phyloP scores from a whole-genome alignment of 2,113 vertebrate genomes.

The Rana temporaria region DNA sequence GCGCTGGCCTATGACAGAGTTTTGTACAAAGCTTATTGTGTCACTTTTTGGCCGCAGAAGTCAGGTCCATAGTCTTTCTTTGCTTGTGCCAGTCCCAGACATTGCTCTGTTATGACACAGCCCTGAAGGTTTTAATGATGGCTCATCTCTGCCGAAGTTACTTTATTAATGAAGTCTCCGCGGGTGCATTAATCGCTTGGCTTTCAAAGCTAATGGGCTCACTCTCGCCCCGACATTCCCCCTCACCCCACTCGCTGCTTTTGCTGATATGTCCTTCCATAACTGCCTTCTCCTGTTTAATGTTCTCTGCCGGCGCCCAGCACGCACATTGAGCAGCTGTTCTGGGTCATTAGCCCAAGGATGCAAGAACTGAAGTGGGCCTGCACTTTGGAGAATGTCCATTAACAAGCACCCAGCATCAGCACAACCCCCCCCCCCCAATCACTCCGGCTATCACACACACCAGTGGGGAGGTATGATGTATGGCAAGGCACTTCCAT shows the following conservation, averaged over 20 bases:
- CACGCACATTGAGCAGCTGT: conserved; percentile 60
- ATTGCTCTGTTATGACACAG: conserved; percentile 38
- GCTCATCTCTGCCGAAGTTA: conserved; percentile 44
- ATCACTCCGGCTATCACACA: conserved; percentile 39
- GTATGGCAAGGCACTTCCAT: conserved; percentile 43
- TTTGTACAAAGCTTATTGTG: background rate
- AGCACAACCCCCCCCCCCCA: conserved; percentile 29
- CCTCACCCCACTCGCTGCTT: conserved; percentile 25
- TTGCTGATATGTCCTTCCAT: conserved; percentile 39
- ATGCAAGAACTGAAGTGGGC: conserved; percentile 61
- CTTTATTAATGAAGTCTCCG: conserved; percentile 51
- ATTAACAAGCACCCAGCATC: conserved; percentile 51
- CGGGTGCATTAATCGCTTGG: conserved; percentile 47
- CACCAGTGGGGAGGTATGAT: conserved; percentile 49
- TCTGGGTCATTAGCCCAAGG: conserved; percentile 79
- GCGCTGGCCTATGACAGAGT: conserved; percentile 2
- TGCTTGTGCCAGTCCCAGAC: conserved; percentile 21
- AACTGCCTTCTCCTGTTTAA: conserved; percentile 52
- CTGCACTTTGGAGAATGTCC: conserved; percentile 55
- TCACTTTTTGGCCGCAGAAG: background rate
- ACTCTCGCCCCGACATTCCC: conserved; percentile 40
- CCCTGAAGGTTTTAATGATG: conserved; percentile 37
- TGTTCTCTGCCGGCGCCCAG: conserved; percentile 54
- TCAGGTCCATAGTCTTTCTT: conserved; percentile 13
- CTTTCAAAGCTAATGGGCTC: conserved; percentile 53